A percentile compares a stretch with the other conserved stretches of the same genome.
These are phyloP conservation scores for Danaus melanippus DNA, from an alignment of 1,140 invertebrate genomes.

Conservation along the genomic window DNA sequence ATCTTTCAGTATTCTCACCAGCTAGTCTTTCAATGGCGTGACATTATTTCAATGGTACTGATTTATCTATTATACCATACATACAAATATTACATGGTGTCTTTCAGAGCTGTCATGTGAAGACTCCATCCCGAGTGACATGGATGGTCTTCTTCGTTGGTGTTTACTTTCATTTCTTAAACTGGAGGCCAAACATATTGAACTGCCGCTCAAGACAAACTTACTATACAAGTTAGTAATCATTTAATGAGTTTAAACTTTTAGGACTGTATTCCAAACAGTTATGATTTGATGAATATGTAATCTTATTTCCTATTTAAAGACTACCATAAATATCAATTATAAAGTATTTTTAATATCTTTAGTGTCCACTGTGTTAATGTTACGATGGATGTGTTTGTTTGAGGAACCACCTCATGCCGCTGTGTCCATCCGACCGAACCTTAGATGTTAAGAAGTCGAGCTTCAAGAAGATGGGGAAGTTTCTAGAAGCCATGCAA, in stretches of 20 bases:
- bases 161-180: conserved; percentile 87
- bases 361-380: no score
- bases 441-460: conserved; percentile 91
- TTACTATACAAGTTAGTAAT: conserved; percentile 57
- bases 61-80: no score
- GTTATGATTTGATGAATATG: no score
- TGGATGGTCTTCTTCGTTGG: conserved; percentile 82
- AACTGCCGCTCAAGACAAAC: conserved; percentile 60
- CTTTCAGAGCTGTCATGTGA: conserved; percentile 38
- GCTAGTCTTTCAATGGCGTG: no score
- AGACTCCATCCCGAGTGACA: conserved; percentile 71
- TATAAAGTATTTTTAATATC: no score
- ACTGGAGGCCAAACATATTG: conserved; percentile 75
- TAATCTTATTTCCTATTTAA: no score
- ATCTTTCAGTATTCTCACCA: no score
- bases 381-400: conserved; percentile 27
- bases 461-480: conserved; percentile 89
- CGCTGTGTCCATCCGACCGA: conserved; percentile 77
- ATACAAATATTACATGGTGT: neutral
- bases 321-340: no score
- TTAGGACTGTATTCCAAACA: no score
- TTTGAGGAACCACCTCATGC: conserved; percentile 85
- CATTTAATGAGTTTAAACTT: neutral
- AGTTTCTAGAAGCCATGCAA: conserved; percentile 82
- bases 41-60: no score